Conservation (phyloP, 2,888 invertebrate species). For the Bursaphelenchus okinawaensis region DNA sequence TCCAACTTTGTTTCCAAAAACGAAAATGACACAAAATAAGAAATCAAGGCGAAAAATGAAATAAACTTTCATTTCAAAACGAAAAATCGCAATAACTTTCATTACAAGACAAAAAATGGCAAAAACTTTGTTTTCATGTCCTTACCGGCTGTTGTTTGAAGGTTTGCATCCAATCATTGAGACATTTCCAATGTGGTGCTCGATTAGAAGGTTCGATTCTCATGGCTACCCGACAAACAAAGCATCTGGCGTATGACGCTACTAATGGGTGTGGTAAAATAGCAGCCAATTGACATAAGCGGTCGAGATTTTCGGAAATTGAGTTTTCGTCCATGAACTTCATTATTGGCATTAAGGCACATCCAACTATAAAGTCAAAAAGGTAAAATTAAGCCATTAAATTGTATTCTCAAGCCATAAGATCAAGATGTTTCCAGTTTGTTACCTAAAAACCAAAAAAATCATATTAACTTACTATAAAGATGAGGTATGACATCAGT, state of each 20-base stretch:
- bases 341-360: constrained; percentile 35
- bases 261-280: constrained; percentile 92
- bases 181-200: constrained; percentile 43
- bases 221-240: constrained; percentile 64
- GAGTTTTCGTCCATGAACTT: constrained; percentile 36
- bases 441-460: not conserved
- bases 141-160: constrained; percentile 27
- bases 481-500: constrained; percentile 81
- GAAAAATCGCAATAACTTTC: no score
- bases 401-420: no score
- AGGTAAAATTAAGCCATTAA: no score
- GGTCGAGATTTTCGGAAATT: constrained; percentile 33
- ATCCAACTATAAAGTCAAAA: constrained; percentile 42
- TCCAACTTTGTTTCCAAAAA: no score
- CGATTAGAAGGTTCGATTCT: constrained; percentile 36
- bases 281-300: constrained; percentile 71
- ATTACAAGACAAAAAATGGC: no score
- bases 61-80: no score
- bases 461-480: constrained; percentile 64
- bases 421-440: not conserved
- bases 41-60: not conserved
- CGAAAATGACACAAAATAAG: no score
- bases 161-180: constrained; percentile 54
- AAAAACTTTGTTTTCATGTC: no score
- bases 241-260: constrained; percentile 81